Evolutionary conservation across 2,797 vertebrate genomes (phyloP).

Genomic region (Triplophysa bombifrons): DNA sequence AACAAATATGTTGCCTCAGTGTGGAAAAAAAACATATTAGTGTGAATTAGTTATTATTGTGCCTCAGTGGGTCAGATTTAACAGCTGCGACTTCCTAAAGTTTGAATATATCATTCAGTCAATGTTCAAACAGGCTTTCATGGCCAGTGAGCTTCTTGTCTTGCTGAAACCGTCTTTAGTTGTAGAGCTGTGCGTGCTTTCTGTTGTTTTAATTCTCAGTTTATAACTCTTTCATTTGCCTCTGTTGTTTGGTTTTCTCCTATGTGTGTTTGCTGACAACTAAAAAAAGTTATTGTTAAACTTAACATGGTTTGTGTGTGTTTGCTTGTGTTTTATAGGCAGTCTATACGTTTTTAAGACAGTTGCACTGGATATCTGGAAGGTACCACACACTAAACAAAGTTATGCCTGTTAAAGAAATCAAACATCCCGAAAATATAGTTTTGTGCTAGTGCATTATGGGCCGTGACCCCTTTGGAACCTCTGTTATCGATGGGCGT

Average conservation of each 20-base stretch:
- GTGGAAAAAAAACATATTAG: too few relatives aligned
- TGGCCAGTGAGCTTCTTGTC: not conserved
- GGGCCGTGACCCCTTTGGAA: conserved; percentile 40
- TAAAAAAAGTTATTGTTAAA: not conserved
- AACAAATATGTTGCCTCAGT: too few relatives aligned
- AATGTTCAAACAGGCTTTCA: not conserved
- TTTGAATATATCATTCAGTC: not conserved
- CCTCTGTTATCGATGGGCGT: conserved; percentile 43
- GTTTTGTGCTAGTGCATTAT: conserved; percentile 39
- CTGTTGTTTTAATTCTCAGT: not conserved
- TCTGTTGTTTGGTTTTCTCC: not conserved
- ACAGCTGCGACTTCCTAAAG: not conserved
- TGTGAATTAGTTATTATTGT: too few relatives aligned
- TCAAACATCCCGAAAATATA: not conserved
- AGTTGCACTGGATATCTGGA: not conserved
- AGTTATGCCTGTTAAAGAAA: not conserved
- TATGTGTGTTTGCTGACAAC: not conserved
- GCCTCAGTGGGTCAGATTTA: not conserved
- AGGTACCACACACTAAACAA: not conserved
- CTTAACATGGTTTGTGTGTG: conserved; percentile 12
- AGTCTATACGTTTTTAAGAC: not conserved
- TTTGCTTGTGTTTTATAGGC: not conserved
- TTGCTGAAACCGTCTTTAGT: too few relatives aligned
- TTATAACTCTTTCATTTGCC: not conserved
- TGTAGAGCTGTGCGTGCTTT: not conserved